Conservation (phyloP, 2,113 vertebrate genomes). For the Catharus fuscescens region DNA sequence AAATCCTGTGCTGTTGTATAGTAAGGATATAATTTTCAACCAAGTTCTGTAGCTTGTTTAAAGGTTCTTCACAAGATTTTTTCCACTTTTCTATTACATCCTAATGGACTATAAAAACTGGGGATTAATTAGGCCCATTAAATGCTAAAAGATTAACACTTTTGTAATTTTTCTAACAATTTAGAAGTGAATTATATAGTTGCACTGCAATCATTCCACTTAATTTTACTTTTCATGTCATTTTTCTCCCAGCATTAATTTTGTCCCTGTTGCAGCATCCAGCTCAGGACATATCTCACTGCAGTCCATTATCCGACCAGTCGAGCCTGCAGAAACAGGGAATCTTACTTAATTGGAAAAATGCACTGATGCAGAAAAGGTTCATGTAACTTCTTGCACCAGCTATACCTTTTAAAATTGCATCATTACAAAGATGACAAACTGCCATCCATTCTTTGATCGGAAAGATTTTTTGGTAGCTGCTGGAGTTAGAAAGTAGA, state of each 20-base stretch:
- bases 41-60: neutral
- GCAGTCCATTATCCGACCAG: slow-evolving; percentile 32
- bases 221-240: slow-evolving; percentile 24
- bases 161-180: slow-evolving; percentile 5
- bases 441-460: neutral
- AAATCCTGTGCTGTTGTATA: neutral
- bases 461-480: neutral
- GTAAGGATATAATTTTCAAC: neutral
- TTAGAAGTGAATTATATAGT: neutral
- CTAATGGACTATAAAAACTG: neutral
- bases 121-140: slow-evolving; percentile 12
- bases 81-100: neutral
- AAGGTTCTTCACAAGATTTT: neutral
- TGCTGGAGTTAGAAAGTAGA: neutral
- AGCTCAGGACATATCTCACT: neutral
- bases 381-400: neutral
- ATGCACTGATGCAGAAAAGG: slow-evolving; percentile 9
- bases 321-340: neutral
- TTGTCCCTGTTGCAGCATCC: neutral
- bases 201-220: neutral
- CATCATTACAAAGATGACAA: slow-evolving; percentile 3
- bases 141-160: slow-evolving; percentile 6
- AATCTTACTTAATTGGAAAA: slow-evolving; percentile 56
- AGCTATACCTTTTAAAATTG: neutral
- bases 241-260: slow-evolving; percentile 28